A percentile compares a stretch with the other conserved stretches of the same genome.
These are phyloP conservation scores for Parotocinclus haroldoi DNA, from an alignment of 2,797 vertebrate genomes.

Conservation along the genomic window DNA sequence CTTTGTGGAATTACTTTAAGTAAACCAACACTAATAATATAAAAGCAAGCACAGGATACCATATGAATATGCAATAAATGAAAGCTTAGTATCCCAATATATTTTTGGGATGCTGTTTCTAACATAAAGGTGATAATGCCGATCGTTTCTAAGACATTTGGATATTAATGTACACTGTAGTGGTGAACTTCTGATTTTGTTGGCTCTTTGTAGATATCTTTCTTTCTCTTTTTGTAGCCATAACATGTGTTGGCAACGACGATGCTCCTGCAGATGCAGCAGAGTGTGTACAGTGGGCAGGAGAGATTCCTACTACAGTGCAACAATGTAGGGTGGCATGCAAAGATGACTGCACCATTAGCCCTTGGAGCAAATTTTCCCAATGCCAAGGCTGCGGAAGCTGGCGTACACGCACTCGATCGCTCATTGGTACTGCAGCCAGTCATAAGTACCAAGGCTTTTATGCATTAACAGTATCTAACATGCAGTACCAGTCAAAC, in stretches of 20 bases:
- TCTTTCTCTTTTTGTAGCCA: conserved; percentile 52
- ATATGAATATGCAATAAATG: too few species aligned
- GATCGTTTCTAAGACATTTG: too few species aligned
- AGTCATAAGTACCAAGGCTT: not conserved
- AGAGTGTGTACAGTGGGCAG: conserved; percentile 70
- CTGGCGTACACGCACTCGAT: conserved; percentile 65
- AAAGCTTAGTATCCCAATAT: too few species aligned
- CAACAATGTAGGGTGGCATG: conserved; percentile 75
- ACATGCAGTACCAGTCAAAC: too few species aligned
- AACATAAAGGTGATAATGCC: too few species aligned
- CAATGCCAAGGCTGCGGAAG: conserved; percentile 69
- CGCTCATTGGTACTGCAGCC: conserved; percentile 71
- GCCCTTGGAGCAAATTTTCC: conserved; percentile 80
- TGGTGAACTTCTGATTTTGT: too few species aligned
- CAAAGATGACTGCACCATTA: conserved; percentile 79
- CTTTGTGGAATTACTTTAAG: too few species aligned
- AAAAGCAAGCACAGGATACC: too few species aligned
- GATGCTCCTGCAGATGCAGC: conserved; percentile 57
- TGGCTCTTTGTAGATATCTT: not conserved
- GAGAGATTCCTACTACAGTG: conserved; percentile 64
- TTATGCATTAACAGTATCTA: too few species aligned
- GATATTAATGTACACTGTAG: too few species aligned
- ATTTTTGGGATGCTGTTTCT: too few species aligned
- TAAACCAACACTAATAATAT: too few species aligned
- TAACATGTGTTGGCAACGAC: conserved; percentile 66